These are phyloP conservation scores for Odocoileus virginianus DNA, from an alignment of 2,113 vertebrate species.

Conservation along the genomic window DNA sequence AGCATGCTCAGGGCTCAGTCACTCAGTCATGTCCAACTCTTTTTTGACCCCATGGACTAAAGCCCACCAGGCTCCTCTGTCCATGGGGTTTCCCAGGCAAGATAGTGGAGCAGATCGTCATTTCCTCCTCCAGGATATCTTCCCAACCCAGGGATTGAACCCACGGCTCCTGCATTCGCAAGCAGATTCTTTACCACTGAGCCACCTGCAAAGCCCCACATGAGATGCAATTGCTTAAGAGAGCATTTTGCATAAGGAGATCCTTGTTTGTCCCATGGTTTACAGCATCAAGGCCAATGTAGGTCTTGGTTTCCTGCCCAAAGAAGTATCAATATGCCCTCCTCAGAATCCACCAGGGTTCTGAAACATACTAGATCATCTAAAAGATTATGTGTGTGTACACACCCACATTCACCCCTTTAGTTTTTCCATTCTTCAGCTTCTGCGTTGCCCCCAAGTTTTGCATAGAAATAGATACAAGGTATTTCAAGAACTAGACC, in stretches of 20 bases:
- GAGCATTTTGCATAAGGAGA: background rate
- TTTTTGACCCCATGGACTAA: background rate
- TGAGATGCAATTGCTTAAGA: background rate
- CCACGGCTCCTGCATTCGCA: background rate
- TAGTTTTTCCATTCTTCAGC: no score
- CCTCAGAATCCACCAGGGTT: background rate
- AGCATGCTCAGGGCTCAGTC: background rate
- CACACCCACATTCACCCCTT: background rate
- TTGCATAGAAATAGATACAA: conserved; percentile 6
- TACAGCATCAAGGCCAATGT: background rate
- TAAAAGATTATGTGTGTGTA: background rate
- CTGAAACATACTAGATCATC: background rate
- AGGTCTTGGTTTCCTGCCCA: conserved; percentile 35
- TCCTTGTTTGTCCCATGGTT: background rate
- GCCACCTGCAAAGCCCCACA: background rate
- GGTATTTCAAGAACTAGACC: background rate
- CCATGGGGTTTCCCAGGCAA: background rate
- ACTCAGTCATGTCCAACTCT: background rate
- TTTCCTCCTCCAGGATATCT: background rate
- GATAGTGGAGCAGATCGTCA: background rate
- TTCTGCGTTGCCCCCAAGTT: background rate
- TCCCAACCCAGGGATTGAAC: background rate
- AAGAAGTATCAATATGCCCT: background rate
- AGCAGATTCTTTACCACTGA: background rate
- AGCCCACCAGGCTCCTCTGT: background rate